Percentiles rank a stretch among this genome's conserved stretches.
These are phyloP conservation scores for Zenarchopterus dispar DNA, from an alignment of 2,797 vertebrate species.

Conservation along the genomic window DNA sequence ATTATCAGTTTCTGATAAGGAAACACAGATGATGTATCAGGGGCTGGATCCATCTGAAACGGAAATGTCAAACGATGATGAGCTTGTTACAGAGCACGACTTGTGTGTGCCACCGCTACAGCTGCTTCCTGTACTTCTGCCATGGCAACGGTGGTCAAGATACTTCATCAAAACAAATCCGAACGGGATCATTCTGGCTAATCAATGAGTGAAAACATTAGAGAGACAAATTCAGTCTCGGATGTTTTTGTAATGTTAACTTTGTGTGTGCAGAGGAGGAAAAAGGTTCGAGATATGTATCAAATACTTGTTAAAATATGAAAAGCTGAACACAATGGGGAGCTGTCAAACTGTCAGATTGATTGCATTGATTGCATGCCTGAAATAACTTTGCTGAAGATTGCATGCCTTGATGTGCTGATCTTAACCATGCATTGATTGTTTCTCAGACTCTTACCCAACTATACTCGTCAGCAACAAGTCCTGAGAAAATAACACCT, in stretches of 20 bases:
- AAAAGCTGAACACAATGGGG: background rate
- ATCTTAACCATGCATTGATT: background rate
- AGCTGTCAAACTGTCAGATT: background rate
- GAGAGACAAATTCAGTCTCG: too few relatives aligned
- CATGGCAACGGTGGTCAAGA: too few relatives aligned
- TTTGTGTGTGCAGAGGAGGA: too few relatives aligned
- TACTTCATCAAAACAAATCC: too few relatives aligned
- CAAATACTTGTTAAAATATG: background rate
- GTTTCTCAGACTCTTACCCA: constrained; percentile 3
- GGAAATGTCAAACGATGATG: background rate
- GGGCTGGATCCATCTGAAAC: background rate
- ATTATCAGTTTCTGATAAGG: background rate
- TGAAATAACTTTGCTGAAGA: background rate
- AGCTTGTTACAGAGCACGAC: background rate
- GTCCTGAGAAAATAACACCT: constrained; percentile 14
- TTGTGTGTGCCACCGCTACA: background rate
- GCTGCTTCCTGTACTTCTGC: too few relatives aligned
- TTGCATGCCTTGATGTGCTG: background rate
- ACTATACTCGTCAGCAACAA: background rate
- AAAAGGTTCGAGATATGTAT: background rate
- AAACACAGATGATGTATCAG: too few relatives aligned
- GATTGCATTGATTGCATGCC: background rate
- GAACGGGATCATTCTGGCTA: background rate
- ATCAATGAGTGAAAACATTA: background rate
- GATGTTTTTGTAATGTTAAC: too few relatives aligned